Conservation (phyloP, 2,113 vertebrate species). For the Leucopternis melanops region DNA sequence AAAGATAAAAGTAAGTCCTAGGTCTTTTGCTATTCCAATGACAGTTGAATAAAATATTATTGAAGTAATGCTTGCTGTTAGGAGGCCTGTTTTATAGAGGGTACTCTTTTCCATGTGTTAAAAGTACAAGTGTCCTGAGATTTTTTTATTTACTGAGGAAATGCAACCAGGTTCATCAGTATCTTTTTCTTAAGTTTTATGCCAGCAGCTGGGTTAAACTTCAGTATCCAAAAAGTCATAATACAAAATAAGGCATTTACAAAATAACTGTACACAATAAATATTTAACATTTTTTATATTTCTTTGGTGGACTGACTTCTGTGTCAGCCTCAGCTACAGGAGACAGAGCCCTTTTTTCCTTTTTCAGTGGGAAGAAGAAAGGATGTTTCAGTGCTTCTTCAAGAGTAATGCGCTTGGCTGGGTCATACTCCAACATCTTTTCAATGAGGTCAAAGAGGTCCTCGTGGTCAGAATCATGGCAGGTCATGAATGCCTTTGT, state of each 20-base stretch:
- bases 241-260: constrained; percentile 47
- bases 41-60: not conserved
- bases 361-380: constrained; percentile 70
- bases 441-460: constrained; percentile 84
- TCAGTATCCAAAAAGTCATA: not conserved
- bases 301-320: constrained; percentile 73
- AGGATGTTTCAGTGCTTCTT: constrained; percentile 78
- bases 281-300: not conserved
- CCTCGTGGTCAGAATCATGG: constrained; percentile 74
- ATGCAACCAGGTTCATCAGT: not conserved
- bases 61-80: not conserved
- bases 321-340: constrained; percentile 38
- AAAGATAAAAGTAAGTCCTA: not conserved
- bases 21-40: not conserved
- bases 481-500: constrained; percentile 80
- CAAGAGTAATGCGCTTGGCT: constrained; percentile 75
- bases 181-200: constrained; percentile 23
- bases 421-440: constrained; percentile 87
- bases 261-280: constrained; percentile 56
- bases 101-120: rapidly evolving
- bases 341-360: not conserved
- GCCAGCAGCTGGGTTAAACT: not conserved
- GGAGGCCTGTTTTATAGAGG: rapidly evolving
- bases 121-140: not conserved
- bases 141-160: not conserved